Base-by-base conservation (phyloP, 1,140 invertebrate genomes). In the Drosophila melanica region DNA sequence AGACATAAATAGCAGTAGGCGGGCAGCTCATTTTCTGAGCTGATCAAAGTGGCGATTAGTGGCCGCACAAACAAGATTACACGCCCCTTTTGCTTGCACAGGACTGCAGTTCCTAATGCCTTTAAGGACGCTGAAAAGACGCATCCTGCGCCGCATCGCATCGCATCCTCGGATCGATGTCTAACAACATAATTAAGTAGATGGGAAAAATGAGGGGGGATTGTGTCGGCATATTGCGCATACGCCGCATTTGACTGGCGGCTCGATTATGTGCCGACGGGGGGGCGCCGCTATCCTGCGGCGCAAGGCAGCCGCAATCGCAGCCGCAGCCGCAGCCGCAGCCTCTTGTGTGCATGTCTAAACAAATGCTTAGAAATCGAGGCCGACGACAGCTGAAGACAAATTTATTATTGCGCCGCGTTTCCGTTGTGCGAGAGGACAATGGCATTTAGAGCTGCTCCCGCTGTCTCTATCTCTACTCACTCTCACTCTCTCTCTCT, bases 331-430 rank as follows among this genome's bases (percentile, higher is more conserved):
- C 44, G 27, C 20, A 23, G 20, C 20, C 16, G 55, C 53, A 60
- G 58, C 48, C 60, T 62, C 37, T 67, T 66, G 35, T 60, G 65
- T 69, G 71, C 66, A 84, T 84, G 80, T 84, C 76, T 71, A 82
- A 82, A 84, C 80, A 82, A 82, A 84, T 82, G 80, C 80, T 79
- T 79, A 84, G 76, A 67, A 84, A 84, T 84, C 79, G 75, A 73
- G 76, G 80, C 66, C 80, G 80, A 84, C 76, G 80, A 84, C 80
- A 84, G 80, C 80, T 84, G 80, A 84, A 84, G 80, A 82, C 80
- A 81, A 84, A 81, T 72, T 82, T 79, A 79, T 79, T 81, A 84
- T 79, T 70, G 72, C 66, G 65, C 57, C 65, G 65, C 65, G 58
- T 69, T 74, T 69, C 65, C 71, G 57, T 23, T 68, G 55, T 41